Conservation (phyloP, 2,888 invertebrate genomes). For the Trissolcus brochymenae region DNA sequence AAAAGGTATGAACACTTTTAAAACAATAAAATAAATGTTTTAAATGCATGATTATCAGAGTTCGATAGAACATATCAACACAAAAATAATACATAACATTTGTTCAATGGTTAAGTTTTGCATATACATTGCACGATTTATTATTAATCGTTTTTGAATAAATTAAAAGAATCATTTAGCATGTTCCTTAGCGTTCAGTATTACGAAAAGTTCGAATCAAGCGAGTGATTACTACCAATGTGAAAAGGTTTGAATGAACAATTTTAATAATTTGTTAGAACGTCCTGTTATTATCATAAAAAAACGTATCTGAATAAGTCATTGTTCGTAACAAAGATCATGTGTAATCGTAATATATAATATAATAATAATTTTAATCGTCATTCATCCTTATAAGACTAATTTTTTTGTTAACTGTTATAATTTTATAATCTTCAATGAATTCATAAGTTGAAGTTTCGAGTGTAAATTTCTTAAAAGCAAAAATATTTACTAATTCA, state of each 20-base stretch:
- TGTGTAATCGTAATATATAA: not conserved
- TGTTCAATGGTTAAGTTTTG: not conserved
- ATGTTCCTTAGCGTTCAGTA: conserved; percentile 14
- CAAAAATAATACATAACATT: not conserved
- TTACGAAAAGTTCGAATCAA: conserved; percentile 25
- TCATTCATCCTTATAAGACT: not conserved
- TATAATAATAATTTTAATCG: not conserved
- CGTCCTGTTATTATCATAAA: too few species aligned
- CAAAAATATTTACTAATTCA: too few species aligned
- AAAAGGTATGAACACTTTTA: conserved; percentile 78
- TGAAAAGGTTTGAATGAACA: conserved; percentile 37
- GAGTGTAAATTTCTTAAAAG: too few species aligned
- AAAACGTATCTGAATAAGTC: too few species aligned
- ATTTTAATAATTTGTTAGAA: not conserved
- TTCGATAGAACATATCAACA: not conserved
- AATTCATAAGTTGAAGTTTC: too few species aligned
- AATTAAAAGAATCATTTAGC: conserved; percentile 20
- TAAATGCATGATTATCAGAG: too few species aligned
- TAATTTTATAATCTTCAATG: too few species aligned
- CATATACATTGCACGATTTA: too few species aligned
- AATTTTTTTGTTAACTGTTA: too few species aligned
- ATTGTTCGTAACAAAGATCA: too few species aligned
- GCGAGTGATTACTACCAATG: conserved; percentile 16
- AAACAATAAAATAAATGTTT: not conserved
- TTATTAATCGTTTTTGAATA: too few species aligned